Conservation (phyloP, 2,888 invertebrate species). For the Pheosia tremula region DNA sequence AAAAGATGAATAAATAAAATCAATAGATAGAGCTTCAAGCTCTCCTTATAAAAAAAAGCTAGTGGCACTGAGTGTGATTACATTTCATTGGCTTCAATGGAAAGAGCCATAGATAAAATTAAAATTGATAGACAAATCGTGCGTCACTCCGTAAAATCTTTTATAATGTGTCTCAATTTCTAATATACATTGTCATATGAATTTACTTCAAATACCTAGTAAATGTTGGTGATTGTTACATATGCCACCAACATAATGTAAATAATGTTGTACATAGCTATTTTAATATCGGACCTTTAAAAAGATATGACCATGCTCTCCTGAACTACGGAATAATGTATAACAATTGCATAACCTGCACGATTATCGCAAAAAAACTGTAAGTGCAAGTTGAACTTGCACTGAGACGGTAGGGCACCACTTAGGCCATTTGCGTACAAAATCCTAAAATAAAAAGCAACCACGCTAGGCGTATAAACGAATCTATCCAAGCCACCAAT, state of each 20-base stretch:
- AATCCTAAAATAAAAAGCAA: too few species aligned
- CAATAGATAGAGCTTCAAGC: neutral
- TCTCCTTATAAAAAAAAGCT: neutral
- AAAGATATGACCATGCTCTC: neutral
- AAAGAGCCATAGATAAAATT: constrained; percentile 56
- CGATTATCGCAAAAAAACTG: neutral
- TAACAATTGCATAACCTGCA: neutral
- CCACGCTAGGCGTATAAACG: too few species aligned
- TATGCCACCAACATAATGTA: neutral
- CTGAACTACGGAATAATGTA: neutral
- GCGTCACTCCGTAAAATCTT: constrained; percentile 43
- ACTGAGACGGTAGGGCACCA: too few species aligned
- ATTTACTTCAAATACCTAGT: neutral
- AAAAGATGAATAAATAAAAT: neutral
- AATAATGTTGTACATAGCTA: neutral
- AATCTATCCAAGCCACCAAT: neutral
- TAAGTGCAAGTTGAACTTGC: neutral
- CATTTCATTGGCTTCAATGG: constrained; percentile 65
- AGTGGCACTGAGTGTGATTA: constrained; percentile 33
- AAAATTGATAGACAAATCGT: constrained; percentile 47
- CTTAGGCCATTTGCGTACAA: too few species aligned
- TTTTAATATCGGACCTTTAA: neutral
- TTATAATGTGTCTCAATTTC: constrained; percentile 15
- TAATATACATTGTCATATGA: constrained; percentile 5
- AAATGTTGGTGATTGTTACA: too few species aligned